These are phyloP conservation scores for Rhinogobius similis DNA, from an alignment of 2,113 vertebrate genomes.

Conservation along the genomic window DNA sequence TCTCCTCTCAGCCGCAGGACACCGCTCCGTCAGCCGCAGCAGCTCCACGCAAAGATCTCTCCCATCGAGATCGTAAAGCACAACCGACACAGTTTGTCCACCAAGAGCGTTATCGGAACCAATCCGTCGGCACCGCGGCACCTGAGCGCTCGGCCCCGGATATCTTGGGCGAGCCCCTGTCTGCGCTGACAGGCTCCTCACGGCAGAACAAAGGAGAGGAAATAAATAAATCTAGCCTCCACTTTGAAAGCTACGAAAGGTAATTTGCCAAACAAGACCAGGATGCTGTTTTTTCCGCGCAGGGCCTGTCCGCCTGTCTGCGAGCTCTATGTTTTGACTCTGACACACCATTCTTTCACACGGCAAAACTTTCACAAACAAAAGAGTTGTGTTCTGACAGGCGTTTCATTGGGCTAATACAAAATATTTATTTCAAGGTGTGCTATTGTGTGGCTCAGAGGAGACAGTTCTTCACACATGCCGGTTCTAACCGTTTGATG, in stretches of 20 bases:
- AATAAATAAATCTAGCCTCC: slow-evolving; percentile 45
- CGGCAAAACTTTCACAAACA: not conserved
- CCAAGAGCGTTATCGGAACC: slow-evolving; percentile 44
- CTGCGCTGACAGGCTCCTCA: slow-evolving; percentile 39
- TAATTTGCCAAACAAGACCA: slow-evolving; percentile 58
- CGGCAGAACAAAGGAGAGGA: slow-evolving; percentile 40
- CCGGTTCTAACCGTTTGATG: too few relatives aligned
- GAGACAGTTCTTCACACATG: too few relatives aligned
- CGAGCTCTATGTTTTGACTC: not conserved
- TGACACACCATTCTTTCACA: not conserved
- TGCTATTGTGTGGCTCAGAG: too few relatives aligned
- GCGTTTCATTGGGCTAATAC: not conserved
- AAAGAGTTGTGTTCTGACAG: not conserved
- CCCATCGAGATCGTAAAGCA: slow-evolving; percentile 3
- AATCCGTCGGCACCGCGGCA: slow-evolving; percentile 31
- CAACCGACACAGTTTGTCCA: slow-evolving; percentile 19
- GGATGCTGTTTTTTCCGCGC: not conserved
- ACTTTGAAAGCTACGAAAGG: slow-evolving; percentile 54
- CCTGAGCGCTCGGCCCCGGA: slow-evolving; percentile 14
- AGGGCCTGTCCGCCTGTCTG: slow-evolving; percentile 11
- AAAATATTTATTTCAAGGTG: too few relatives aligned
- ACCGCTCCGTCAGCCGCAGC: not conserved
- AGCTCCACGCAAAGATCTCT: too few relatives aligned
- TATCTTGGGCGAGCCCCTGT: slow-evolving; percentile 38
- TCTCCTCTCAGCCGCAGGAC: not conserved